phyloP scores from a whole-genome alignment of 2,888 invertebrate genomes.

The Horisme vitalbata region DNA sequence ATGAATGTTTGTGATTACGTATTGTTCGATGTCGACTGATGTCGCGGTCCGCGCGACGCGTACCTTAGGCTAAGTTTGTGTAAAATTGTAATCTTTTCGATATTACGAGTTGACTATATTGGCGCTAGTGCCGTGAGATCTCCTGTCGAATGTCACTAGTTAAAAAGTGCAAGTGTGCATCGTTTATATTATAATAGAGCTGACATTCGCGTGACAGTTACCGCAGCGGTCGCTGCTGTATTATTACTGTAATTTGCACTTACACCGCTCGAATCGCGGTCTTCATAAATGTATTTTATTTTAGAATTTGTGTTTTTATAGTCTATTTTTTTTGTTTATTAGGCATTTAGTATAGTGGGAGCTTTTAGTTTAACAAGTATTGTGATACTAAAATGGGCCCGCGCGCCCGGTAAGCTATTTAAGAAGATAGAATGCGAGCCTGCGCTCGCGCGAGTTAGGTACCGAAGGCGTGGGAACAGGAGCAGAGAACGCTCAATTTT shows the following conservation, averaged over 20 bases:
- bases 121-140: slow-evolving; percentile 15
- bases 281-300: slow-evolving; percentile 54
- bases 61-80: slow-evolving; percentile 21
- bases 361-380: slow-evolving; percentile 73
- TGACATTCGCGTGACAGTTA: slow-evolving; percentile 9
- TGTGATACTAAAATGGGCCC: slow-evolving; percentile 77
- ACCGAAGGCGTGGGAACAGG: slow-evolving; percentile 1
- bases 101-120: slow-evolving; percentile 11
- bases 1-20: slow-evolving; percentile 27
- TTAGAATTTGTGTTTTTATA: slow-evolving; percentile 64
- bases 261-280: slow-evolving; percentile 18
- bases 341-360: slow-evolving; percentile 64
- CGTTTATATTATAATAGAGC: neutral
- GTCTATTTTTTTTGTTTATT: slow-evolving; percentile 53
- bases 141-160: slow-evolving; percentile 13
- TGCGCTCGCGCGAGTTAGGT: neutral
- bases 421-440: slow-evolving; percentile 32
- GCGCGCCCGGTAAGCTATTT: slow-evolving; percentile 69
- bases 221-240: slow-evolving; percentile 16
- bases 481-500: slow-evolving; percentile 6
- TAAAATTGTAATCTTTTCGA: slow-evolving; percentile 23
- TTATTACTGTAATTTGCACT: slow-evolving; percentile 17
- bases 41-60: slow-evolving; percentile 14
- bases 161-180: neutral
- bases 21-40: slow-evolving; percentile 23